These are phyloP conservation scores for Pachycephala philippinensis DNA, from an alignment of 2,113 vertebrate genomes.

Conservation along the genomic window DNA sequence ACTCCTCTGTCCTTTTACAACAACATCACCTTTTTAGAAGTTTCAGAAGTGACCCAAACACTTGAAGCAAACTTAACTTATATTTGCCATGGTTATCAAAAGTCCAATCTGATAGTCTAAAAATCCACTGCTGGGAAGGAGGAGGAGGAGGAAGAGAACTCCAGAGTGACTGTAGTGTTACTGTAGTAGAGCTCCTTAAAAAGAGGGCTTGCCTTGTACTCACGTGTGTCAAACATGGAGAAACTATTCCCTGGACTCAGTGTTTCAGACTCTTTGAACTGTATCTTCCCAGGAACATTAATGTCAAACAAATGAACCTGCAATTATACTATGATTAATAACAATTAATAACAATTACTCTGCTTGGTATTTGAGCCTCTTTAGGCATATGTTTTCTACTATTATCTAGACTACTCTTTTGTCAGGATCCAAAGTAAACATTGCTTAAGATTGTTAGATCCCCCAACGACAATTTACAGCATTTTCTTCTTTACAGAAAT, in stretches of 20 bases:
- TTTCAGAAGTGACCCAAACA: neutral
- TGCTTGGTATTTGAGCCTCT: neutral
- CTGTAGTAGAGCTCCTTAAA: neutral
- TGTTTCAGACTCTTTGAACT: conserved; percentile 94
- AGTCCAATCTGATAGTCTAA: neutral
- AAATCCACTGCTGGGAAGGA: neutral
- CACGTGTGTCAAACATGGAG: conserved; percentile 90
- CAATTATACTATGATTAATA: neutral
- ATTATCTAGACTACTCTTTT: neutral
- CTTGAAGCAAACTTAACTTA: neutral
- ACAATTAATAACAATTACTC: neutral
- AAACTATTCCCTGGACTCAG: conserved; percentile 86
- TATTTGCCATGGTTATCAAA: neutral
- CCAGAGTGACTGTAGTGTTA: neutral
- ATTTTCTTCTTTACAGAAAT: neutral
- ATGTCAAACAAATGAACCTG: conserved; percentile 98
- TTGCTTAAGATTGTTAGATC: neutral
- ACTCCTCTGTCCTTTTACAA: neutral
- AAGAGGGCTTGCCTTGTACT: conserved; percentile 55
- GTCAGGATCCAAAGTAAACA: neutral
- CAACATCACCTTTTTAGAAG: neutral
- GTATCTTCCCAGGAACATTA: conserved; percentile 90
- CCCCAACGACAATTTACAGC: neutral
- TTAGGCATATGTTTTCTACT: neutral
- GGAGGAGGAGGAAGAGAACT: neutral